Evolutionary conservation across 2,113 vertebrate species (phyloP), one percentile per base, ranked within the genome.

Genomic region (Hystrix cristata): DNA sequence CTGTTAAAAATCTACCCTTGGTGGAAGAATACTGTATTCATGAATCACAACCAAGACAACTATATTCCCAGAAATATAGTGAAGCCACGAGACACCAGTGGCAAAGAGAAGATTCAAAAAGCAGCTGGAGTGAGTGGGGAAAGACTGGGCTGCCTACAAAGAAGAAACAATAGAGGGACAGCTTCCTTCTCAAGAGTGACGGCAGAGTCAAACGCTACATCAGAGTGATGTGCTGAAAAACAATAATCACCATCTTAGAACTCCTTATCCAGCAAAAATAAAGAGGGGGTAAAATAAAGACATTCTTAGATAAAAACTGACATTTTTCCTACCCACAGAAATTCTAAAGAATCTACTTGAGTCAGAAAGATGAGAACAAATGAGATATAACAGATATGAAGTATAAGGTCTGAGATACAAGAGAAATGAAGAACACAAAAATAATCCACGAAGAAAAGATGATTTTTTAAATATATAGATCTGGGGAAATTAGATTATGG

Each of bases 331-430:
- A 71, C 74, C 38, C 59, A 78, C 16, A 91, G 71, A 72, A 81
- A 91, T 81, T 91, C 65, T 71, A 51, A 97, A 91, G 64, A 64
- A 94, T 48, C 55, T 76, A 29, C 43, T 85, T 84, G 16, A 84
- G n/a, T 27, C 3, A 69, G 25, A 55, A 91, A 88, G 64, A 93
- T 16, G 25, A 51, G 38, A 0, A 21, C 38, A 84, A 80, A 89
- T 81, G 67, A 81, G 16, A 38, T 38, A 38, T 38, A 38, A 38
- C 38, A 38, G 38, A 38, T 38, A 38, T 38, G 38, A 38, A 38
- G 38, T 38, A 38, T 38, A 38, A 59, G 14, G 16, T 43, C 55
- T 71, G 48, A 91, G 74, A 89, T 67, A 23, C 27, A 46, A 89
- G 62, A 65, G 43, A 64, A 78, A 48, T 16, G 34, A 86, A 90